A percentile compares a stretch with the other conserved stretches of the same genome.
These are phyloP conservation scores for Theretra japonica DNA, from an alignment of 2,888 invertebrate species.

Conservation along the genomic window DNA sequence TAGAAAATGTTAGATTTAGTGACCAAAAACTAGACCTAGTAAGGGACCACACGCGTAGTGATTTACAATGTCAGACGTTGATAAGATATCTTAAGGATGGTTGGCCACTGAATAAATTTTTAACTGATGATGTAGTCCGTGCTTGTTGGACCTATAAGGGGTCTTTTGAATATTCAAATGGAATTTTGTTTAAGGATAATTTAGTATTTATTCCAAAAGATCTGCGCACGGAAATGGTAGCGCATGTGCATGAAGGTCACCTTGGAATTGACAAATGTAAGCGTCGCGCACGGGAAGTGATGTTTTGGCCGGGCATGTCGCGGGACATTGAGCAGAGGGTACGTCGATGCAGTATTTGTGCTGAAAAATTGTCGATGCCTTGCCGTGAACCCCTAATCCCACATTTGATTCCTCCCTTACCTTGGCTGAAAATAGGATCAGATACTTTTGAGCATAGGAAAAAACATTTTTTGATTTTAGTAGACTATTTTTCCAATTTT, in stretches of 20 bases:
- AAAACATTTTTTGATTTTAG: background rate
- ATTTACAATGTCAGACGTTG: background rate
- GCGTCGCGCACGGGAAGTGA: background rate
- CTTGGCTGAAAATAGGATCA: background rate
- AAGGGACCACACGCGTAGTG: background rate
- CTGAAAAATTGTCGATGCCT: too few relatives aligned
- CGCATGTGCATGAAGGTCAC: constrained; percentile 1
- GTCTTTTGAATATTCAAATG: background rate
- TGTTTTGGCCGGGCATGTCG: background rate
- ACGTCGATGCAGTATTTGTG: background rate
- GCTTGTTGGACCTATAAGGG: background rate
- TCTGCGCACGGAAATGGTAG: background rate
- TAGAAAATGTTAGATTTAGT: background rate
- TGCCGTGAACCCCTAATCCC: background rate
- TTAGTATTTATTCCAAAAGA: background rate
- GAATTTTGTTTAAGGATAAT: background rate
- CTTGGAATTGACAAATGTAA: constrained; percentile 10
- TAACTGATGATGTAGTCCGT: too few relatives aligned
- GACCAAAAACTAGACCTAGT: background rate
- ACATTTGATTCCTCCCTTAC: background rate
- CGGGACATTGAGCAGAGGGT: background rate
- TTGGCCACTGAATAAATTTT: too few relatives aligned
- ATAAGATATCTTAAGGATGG: background rate
- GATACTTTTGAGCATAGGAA: background rate
- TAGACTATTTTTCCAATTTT: constrained; percentile 18